Base-by-base conservation (phyloP, 2,888 invertebrate genomes). In the Steinernema hermaphroditum region DNA sequence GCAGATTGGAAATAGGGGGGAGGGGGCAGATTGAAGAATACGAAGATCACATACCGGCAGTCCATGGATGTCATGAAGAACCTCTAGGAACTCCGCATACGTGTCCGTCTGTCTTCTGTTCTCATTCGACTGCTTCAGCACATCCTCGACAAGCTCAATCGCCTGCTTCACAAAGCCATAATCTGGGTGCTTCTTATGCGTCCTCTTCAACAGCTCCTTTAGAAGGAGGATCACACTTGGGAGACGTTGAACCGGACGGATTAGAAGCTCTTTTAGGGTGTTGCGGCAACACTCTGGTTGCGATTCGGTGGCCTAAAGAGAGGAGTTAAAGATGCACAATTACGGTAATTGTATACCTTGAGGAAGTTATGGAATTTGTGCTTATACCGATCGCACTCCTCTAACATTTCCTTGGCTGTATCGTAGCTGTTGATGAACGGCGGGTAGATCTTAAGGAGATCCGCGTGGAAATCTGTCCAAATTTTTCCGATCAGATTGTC, bases 351-450 rank as follows among this genome's bases (percentile, higher is more conserved):
- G 37, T 12, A 14, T 6, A 54, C 54, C 90, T 96, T 96, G 79
- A 97, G 91, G 90, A 97, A 97, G 86, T 96, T 96, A 90, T 96
- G 95, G 90, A 98, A 98, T 87, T 96, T 91, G 49, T 95, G 94
- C 89, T 95, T 94, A 86, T 91, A 92, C 87, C 91, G 91, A 90
- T 95, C 95, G 90, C 95, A 96, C 86, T 92, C 91, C 84, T 91
- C 90, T 87, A 98, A 91, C 90, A 93, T 93, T 86, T 94, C 94
- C 89, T 95, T 95, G 89, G 94, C 94, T 88, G 94, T 93, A 88
- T 97, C 96, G 88, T 96, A 96, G 89, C 93, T 96, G 89, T 98
- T 98, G 72, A 98, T 93, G 89, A 95, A 98, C 27, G 96, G 94
- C 77, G 96, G 96, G 89, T 98, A 98, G 0, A 94, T 93, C 88